Evolutionary conservation across 2,888 invertebrate genomes (phyloP).

Genomic region (Callyntrura guangdongensis): DNA sequence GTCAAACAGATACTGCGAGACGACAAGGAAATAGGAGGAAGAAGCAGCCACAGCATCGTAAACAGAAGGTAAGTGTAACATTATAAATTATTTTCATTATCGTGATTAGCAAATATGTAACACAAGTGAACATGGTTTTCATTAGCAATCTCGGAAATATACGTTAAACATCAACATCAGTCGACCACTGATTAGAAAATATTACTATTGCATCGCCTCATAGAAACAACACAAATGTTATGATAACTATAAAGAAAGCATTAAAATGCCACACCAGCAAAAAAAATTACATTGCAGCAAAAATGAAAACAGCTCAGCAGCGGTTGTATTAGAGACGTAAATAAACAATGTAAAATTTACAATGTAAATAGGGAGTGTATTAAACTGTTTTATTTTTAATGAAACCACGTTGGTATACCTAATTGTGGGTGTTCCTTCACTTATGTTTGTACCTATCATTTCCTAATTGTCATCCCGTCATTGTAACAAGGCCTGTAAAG

Average conservation of each 20-base stretch:
- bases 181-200: slow-evolving; percentile 54
- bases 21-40: slow-evolving; percentile 44
- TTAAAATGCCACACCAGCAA: neutral
- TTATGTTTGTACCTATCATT: slow-evolving; percentile 48
- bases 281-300: no score
- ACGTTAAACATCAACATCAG: no score
- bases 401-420: neutral
- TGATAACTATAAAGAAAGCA: slow-evolving; percentile 10
- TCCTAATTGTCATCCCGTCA: slow-evolving; percentile 68
- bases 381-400: neutral
- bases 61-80: no score
- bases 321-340: no score
- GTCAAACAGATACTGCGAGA: slow-evolving; percentile 44
- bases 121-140: slow-evolving; percentile 43
- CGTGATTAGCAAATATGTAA: slow-evolving; percentile 16
- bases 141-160: slow-evolving; percentile 55
- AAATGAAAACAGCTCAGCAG: no score
- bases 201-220: neutral
- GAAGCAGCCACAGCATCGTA: neutral
- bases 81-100: slow-evolving; percentile 27
- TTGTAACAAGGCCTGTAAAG: slow-evolving; percentile 46
- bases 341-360: no score
- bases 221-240: no score
- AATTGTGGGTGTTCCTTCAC: slow-evolving; percentile 24
- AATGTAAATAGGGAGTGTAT: neutral